Evolutionary conservation across 2,113 vertebrate species (phyloP).

Genomic region (Anhinga anhinga): DNA sequence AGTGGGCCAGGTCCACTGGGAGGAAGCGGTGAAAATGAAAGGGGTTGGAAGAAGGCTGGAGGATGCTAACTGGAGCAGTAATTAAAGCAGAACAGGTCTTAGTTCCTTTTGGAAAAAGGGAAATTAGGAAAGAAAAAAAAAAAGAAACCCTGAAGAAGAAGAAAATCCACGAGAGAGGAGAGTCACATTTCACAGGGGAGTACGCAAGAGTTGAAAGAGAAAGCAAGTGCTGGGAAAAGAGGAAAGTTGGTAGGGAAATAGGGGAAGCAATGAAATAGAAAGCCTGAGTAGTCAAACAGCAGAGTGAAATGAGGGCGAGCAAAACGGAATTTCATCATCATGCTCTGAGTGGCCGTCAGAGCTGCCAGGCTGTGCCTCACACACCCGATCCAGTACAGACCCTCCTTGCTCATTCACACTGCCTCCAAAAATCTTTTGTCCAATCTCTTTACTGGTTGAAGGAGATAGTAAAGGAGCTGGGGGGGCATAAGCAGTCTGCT

Average conservation of each 20-base stretch:
- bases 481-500: rapidly evolving
- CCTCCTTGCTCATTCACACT: not conserved
- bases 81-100: slow-evolving; percentile 25
- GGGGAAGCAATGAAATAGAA: not conserved
- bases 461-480: not conserved
- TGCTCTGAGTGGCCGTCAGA: rapidly evolving
- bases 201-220: not conserved
- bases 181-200: not conserved
- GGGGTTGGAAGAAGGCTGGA: not conserved
- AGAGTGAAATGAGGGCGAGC: not conserved
- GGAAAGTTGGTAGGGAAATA: not conserved
- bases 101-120: slow-evolving; percentile 19
- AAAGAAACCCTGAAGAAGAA: not conserved
- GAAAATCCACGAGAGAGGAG: not conserved
- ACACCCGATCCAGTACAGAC: rapidly evolving
- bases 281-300: not conserved
- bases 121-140: not conserved
- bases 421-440: not conserved
- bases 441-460: not conserved
- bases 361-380: not conserved
- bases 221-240: not conserved
- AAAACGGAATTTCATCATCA: not conserved
- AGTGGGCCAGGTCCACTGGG: slow-evolving; percentile 11
- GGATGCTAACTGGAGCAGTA: not conserved
- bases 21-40: slow-evolving; percentile 47